phyloP scores from a whole-genome alignment of 2,888 invertebrate genomes.

The Pristionchus arcanus region DNA sequence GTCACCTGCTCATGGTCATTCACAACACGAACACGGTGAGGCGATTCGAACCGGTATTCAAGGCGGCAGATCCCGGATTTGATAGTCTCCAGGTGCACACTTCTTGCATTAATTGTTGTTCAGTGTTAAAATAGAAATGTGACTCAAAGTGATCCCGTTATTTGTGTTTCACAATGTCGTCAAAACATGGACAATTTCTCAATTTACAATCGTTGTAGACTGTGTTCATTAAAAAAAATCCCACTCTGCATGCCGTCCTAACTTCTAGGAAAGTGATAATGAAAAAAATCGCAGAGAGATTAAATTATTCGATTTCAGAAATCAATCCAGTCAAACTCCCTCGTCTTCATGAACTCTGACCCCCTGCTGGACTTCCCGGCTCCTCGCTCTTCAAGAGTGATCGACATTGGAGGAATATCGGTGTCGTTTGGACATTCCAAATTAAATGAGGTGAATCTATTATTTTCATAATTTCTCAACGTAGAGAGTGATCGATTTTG shows the following conservation, averaged over 20 bases:
- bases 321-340: slow-evolving; percentile 52
- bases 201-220: no score
- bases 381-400: slow-evolving; percentile 57
- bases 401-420: slow-evolving; percentile 67
- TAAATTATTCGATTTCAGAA: slow-evolving; percentile 62
- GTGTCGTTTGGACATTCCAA: slow-evolving; percentile 45
- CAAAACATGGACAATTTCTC: no score
- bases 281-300: no score
- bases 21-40: slow-evolving; percentile 14
- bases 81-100: not conserved
- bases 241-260: no score
- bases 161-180: no score
- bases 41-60: slow-evolving; percentile 18
- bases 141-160: no score
- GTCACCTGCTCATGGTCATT: not conserved
- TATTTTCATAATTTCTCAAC: not conserved
- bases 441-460: slow-evolving; percentile 6
- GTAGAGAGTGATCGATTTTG: slow-evolving; percentile 64
- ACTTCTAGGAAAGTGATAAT: no score
- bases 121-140: no score
- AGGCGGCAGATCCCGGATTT: not conserved
- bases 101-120: no score
- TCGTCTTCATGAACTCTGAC: slow-evolving; percentile 52
- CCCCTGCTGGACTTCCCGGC: slow-evolving; percentile 43
- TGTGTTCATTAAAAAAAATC: no score